Evolutionary conservation across 1,140 invertebrate genomes (phyloP).

Genomic region (Danaus plexippus): DNA sequence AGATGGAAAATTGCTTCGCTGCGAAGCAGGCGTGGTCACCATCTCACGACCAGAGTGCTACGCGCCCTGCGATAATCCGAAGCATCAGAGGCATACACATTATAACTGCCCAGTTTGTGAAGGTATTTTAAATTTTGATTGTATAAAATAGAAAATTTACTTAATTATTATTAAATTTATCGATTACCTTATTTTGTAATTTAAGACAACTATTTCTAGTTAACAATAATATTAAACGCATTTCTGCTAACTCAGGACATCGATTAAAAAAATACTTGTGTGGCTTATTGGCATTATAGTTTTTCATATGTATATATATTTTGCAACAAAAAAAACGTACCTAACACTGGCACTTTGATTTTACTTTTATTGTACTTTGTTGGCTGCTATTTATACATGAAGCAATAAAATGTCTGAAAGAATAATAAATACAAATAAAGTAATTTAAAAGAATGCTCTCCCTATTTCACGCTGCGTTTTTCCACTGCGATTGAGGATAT

Average conservation of each 20-base stretch:
- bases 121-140: constrained; percentile 42
- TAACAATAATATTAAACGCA: background rate
- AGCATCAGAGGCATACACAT: constrained; percentile 77
- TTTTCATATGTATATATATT: no score
- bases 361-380: no score
- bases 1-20: constrained; percentile 80
- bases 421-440: constrained; percentile 37
- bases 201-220: background rate
- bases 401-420: background rate
- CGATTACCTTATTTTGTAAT: background rate
- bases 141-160: background rate
- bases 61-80: constrained; percentile 80
- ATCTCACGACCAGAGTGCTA: constrained; percentile 84
- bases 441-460: constrained; percentile 45
- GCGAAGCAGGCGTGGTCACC: constrained; percentile 88
- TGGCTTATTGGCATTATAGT: no score
- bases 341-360: no score
- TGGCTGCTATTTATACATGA: no score
- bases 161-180: background rate
- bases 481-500: constrained; percentile 35
- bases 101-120: constrained; percentile 87
- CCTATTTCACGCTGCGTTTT: constrained; percentile 56
- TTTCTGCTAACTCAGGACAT: no score
- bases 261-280: no score
- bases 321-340: no score